Base-by-base conservation (phyloP, 2,113 vertebrate species). In the Tragelaphus scriptus region DNA sequence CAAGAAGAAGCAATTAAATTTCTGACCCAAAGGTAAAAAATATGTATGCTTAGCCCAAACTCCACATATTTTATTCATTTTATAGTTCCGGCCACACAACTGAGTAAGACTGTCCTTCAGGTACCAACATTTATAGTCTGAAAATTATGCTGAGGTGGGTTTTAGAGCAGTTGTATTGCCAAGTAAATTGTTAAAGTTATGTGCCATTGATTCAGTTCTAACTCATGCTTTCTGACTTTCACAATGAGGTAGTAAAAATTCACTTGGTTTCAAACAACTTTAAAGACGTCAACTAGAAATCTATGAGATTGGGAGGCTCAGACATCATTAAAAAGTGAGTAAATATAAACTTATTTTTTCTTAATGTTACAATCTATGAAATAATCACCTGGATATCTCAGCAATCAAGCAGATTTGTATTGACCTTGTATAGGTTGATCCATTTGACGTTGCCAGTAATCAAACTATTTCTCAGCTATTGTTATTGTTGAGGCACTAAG, bases 171-270 rank as follows among this genome's bases (percentile, higher is more conserved):
- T 88, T 81, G 26, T 44, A 8, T 40, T 94, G 75, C 44, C 81
- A 75, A 87, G 58, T 49, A 94, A 87, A 94, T 87, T 4, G 0
- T 89, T 96, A 80, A 95, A 91, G 71, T 93, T 94, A 65, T 79
- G 14, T 87, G 81, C 21, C 90, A 91, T 55, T 59, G 51, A 89
- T 81, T 95, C 40, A 58, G 10, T 36, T 90, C 88, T 93, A 95
- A 96, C 55, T 90, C 88, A 85, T 30, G 56, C 56, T 95, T 96
- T 95, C 95, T 96, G 97, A 96, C 82, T 94, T 97, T 97, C 84
- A 98, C 63, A 95, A 65, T 53, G 65, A 63, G 23, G 53, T n/a
- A 7, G 55, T 95, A 97, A 97, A 96, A 92, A 55, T 71, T 82
- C 71, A 80, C 36, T 86, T 88, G 40, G 30, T 97, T 53, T 96